Evolutionary conservation across 2,113 vertebrate genomes (phyloP), one percentile per base, ranked within the genome.

Genomic region (Nettapus auritus): DNA sequence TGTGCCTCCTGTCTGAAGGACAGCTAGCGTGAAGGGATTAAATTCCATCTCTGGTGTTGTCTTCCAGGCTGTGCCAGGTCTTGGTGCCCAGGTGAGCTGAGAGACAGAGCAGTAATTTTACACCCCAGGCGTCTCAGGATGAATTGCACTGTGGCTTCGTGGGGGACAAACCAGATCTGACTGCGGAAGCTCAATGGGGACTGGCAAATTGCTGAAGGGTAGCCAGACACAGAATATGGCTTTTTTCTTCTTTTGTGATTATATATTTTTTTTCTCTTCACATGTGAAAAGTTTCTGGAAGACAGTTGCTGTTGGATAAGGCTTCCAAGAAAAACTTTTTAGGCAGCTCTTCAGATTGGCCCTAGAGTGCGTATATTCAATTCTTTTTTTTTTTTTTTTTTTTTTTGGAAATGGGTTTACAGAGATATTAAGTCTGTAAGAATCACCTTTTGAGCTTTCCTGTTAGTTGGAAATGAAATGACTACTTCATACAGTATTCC

Each of bases 201-300:
- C 5, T n/a, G 1, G 1, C 0, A 1, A 26, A n/a, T 70, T 74
- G 46, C 36, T 63, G 13, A 67, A 55, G 23, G 13, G 8, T 19
- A 60, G 31, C n/a, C 9, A 29, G 15, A 62, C 52, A 28, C 3
- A 44, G 29, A 63, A 19, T 34, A 44, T 1, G 18, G 23, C 7
- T 53, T 68, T 23, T 9, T 21, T 18, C 16, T 40, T 42, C 11
- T 36, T 50, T 21, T 52, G 4, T 10, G 16, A n/a, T n/a, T 67
- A 63, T 14, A 26, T 9, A 42, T n/a, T 52, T 20, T 52, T 20
- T 28, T 29, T 76, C 56, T 20, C 22, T 62, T 70, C 20, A 33
- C 13, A 2, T 75, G 9, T 1, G 5, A 59, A 16, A 15, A 74
- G 20, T 34, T 82, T 93, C 44, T 86, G 31, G 34, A 88, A 62